Conservation (phyloP, 2,113 vertebrate species). For the Anser cygnoides region DNA sequence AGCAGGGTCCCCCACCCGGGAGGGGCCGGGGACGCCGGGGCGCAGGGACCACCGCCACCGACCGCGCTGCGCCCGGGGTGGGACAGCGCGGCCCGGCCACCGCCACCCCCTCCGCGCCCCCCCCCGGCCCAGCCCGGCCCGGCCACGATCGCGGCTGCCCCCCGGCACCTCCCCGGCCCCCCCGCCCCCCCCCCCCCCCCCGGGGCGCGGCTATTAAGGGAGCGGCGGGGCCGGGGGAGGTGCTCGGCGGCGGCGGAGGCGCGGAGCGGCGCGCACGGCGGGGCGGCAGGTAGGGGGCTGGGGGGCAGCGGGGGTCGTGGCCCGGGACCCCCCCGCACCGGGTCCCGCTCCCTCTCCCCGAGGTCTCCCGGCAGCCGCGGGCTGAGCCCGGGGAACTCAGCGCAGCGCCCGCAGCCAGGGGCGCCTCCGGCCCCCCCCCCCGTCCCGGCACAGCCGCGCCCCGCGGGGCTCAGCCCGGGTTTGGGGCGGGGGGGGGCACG, state of each 20-base stretch:
- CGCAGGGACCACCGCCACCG: not conserved
- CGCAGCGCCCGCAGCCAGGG: not conserved
- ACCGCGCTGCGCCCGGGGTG: not conserved
- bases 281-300: not conserved
- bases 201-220: slow-evolving; percentile 14
- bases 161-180: not conserved
- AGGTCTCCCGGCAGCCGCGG: not conserved
- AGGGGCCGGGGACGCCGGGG: not conserved
- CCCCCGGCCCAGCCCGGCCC: not conserved
- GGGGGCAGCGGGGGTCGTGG: not conserved
- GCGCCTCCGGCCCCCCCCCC: accelerated
- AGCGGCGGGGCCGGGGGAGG: not conserved
- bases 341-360: accelerated
- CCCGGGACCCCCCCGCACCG: too few relatives aligned
- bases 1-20: not conserved
- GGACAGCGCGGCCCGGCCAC: not conserved
- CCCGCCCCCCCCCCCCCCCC: not conserved
- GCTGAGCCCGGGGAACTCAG: not conserved
- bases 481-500: too few relatives aligned
- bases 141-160: not conserved
- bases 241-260: not conserved
- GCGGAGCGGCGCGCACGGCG: not conserved
- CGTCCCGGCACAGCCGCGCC: not conserved
- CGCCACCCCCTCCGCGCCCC: too few relatives aligned
- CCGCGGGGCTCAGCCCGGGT: not conserved